Conservation (phyloP, 2,888 invertebrate species). For the Yponomeuta sedellus region DNA sequence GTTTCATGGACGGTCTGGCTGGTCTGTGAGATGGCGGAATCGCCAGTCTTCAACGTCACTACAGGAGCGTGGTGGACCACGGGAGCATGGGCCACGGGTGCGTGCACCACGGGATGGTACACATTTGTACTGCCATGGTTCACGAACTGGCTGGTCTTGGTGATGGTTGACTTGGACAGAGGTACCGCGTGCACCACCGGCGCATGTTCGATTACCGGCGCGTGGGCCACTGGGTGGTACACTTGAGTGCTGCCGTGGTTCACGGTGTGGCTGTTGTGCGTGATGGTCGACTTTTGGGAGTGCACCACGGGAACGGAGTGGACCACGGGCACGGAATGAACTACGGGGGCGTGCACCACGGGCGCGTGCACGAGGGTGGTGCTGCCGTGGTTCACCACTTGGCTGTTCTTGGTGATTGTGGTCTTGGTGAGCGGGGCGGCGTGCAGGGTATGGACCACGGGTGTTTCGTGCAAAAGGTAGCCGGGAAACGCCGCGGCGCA, state of each 20-base stretch:
- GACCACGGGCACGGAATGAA: constrained; percentile 22
- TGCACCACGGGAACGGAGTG: constrained; percentile 25
- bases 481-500: constrained; percentile 43
- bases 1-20: constrained; percentile 65
- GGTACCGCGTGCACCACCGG: constrained; percentile 14
- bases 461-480: constrained; percentile 34
- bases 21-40: constrained; percentile 67
- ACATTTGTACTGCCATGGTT: constrained; percentile 42
- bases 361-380: constrained; percentile 28
- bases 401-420: constrained; percentile 36
- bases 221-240: constrained; percentile 6
- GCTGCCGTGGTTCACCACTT: constrained; percentile 33
- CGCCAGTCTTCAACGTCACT: constrained; percentile 40
- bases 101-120: constrained; percentile 32
- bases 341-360: constrained; percentile 27
- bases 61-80: constrained; percentile 35
- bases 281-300: constrained; percentile 18
- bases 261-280: constrained; percentile 19
- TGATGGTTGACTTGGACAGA: constrained; percentile 33
- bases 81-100: constrained; percentile 35
- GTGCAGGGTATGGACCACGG: constrained; percentile 32
- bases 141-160: constrained; percentile 57
- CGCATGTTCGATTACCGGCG: constrained; percentile 1
- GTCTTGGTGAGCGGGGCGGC: constrained; percentile 32
- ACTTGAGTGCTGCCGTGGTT: constrained; percentile 12